These are phyloP conservation scores for Rhinogobius similis DNA, from an alignment of 2,113 vertebrate genomes.

Conservation along the genomic window DNA sequence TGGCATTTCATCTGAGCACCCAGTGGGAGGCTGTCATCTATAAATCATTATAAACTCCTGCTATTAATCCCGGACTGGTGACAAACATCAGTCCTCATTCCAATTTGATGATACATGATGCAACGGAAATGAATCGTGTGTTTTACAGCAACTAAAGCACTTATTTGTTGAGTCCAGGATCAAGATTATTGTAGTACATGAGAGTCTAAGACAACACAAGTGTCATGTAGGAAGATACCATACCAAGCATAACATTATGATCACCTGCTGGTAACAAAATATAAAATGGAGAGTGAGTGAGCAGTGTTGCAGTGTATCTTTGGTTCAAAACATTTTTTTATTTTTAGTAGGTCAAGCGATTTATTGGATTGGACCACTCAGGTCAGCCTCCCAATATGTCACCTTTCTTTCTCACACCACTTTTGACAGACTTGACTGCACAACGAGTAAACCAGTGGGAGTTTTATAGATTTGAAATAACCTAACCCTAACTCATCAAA, in stretches of 20 bases:
- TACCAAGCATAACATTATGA: neutral
- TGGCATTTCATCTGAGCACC: constrained; percentile 11
- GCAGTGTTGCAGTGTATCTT: too few species aligned
- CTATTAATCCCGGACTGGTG: constrained; percentile 16
- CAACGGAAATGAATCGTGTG: constrained; percentile 8
- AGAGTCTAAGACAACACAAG: too few species aligned
- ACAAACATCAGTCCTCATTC: constrained; percentile 8
- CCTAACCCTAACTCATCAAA: too few species aligned
- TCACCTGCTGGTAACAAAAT: neutral
- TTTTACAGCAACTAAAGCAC: constrained; percentile 3
- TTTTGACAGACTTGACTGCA: neutral
- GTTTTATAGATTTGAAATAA: neutral
- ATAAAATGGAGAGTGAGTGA: neutral
- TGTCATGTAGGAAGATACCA: too few species aligned
- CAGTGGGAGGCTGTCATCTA: constrained; percentile 11
- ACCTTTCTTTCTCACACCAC: neutral
- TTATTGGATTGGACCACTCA: neutral
- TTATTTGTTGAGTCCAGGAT: constrained; percentile 16
- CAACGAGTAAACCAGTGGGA: neutral
- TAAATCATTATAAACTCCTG: constrained; percentile 18
- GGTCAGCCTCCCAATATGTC: neutral
- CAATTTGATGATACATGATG: constrained; percentile 10
- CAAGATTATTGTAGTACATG: neutral
- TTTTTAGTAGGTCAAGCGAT: too few species aligned
- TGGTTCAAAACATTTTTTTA: too few species aligned